Base-by-base conservation (phyloP, 1,140 invertebrate species). In the Brachionus paranguensis region DNA sequence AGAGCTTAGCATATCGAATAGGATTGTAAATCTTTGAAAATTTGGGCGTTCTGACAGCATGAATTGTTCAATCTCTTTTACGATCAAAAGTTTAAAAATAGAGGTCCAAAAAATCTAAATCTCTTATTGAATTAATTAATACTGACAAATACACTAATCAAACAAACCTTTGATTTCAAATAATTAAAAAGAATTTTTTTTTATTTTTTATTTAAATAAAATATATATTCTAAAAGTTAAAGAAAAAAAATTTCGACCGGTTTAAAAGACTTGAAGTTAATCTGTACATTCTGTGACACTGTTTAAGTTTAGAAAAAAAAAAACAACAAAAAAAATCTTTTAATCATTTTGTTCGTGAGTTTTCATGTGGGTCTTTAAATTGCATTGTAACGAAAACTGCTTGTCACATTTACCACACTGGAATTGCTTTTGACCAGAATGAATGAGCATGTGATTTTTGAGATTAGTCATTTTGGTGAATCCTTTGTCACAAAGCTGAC, bases 401-500 rank as follows among this genome's bases (percentile, higher is more conserved):
- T 81, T 81, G 17, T 24, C 3, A 43, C 78, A 81, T 41, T 60
- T 17, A 8, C 17, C 10, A 27, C 78, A 81, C 24, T 11, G 7
- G 20, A 64, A 83, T 11, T 29, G 29, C 11, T 83, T 83, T 20
- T 45, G 24, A 0, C 79, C 65, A 12, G 33, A 17, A 74, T 84
- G 83, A 33, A 83, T 85, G 14, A 70, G 64, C n/a, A 96, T 91
- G 88, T 97, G 95, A 87, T 96, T 96, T 88, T 94, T 95, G 47
- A 96, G 91, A 89, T 96, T 96, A n/a, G 94, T 96, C 85, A 95
- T 94, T 88, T 96, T 96, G 85, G 93, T 94, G 89, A 96, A 96
- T 14, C 95, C 95, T 86, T 94, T 90, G 85, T 93, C 93, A 88
- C 95, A 97, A 85, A 50, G 10, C 11, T 72, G 37, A 55, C 84